A percentile compares a stretch with the other conserved stretches of the same genome.
These are phyloP conservation scores for Drosophila flavopinicola DNA, from an alignment of 2,888 invertebrate genomes.

Conservation along the genomic window DNA sequence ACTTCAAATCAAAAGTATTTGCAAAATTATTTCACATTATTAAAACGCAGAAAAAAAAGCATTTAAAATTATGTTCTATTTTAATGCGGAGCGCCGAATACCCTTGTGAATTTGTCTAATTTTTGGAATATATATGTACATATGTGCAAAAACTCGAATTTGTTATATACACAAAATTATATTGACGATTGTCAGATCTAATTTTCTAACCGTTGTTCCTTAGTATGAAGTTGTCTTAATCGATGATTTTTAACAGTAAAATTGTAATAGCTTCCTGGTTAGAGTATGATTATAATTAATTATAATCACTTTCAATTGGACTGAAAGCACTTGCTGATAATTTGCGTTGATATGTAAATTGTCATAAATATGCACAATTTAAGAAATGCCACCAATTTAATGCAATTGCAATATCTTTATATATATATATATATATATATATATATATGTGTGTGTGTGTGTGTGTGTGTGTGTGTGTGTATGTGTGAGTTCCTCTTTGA, in stretches of 20 bases:
- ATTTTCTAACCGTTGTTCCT: too few relatives aligned
- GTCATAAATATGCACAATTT: constrained; percentile 40
- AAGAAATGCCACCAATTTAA: constrained; percentile 33
- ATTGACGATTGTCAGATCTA: too few relatives aligned
- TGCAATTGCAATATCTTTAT: constrained; percentile 26
- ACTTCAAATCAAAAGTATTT: constrained; percentile 1
- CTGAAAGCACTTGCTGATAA: constrained; percentile 48
- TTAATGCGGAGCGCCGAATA: not conserved
- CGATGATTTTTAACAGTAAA: too few relatives aligned
- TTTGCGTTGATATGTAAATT: constrained; percentile 29
- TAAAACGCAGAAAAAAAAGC: not conserved
- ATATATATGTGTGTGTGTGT: not conserved
- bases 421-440: not conserved
- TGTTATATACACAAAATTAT: too few relatives aligned
- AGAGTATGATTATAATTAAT: constrained; percentile 8
- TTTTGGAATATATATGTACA: too few relatives aligned
- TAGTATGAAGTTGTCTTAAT: too few relatives aligned
- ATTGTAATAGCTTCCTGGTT: not conserved
- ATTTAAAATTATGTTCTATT: not conserved
- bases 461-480: not conserved
- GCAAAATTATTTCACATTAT: not conserved
- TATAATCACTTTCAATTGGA: constrained; percentile 24
- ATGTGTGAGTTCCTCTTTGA: not conserved
- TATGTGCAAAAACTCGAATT: too few relatives aligned
- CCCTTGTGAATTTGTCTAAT: not conserved